Evolutionary conservation across 1,140 invertebrate genomes (phyloP), one percentile per base, ranked within the genome.

Genomic region (Goniozus legneri): DNA sequence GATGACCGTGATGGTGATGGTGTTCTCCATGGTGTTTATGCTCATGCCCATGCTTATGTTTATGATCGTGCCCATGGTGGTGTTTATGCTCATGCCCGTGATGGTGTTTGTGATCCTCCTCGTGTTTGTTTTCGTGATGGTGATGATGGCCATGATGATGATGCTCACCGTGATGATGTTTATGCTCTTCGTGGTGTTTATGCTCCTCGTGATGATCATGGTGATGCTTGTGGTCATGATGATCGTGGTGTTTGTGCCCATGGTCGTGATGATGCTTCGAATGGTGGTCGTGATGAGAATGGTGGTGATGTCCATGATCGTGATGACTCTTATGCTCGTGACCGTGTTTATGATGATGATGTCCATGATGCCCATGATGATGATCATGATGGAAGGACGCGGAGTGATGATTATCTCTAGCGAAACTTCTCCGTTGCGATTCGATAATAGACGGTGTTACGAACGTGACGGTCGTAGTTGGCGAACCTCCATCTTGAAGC

Each of bases 1-100:
- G 46, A 19, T 66, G 64, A 0, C 62, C 64, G 16, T 70, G 67
- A 8, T 70, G 56, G 10, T 70, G 67, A 0, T 63, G 48, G 14
- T 66, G 62, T 0, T 52, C 46, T 4, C 39, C 54, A 15, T 60
- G 46, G 34, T 69, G 65, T 40, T 68, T 67, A 41, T 70, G 67
- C 7, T 65, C 60, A 19, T 71, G 63, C 0, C 47, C 54, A 24
- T 69, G 59, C 1, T 63, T 50, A 6, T 65, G 58, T 1, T 47
- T 53, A n/a, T 71, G 65, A 2, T 65, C 52, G 14, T 68, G 65
- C 0, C 52, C 35, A 4, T 71, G 61, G 0, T 54, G 38, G 22
- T 65, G 61, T 0, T 54, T 49, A 4, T 64, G 62, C 1, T 62
- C 47, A 3, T 64, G 52, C 0, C 51, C 47, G 13, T 67, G 61